Base-by-base conservation (phyloP, 2,113 vertebrate species). In the Muntiacus muntjak region DNA sequence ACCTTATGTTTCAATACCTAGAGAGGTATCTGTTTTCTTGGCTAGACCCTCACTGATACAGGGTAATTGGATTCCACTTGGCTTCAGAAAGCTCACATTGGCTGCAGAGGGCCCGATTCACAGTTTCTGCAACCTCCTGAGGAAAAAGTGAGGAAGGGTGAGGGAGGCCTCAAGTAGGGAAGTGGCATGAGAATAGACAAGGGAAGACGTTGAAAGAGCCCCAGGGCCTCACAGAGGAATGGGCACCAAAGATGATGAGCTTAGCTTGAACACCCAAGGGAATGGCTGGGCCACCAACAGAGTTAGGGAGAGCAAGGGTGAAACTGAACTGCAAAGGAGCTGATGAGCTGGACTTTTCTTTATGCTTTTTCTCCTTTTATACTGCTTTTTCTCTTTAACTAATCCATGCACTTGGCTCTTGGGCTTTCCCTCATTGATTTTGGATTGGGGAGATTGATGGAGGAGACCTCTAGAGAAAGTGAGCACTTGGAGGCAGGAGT, bases 361-460 rank as follows among this genome's bases (percentile, higher is more conserved):
- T 47, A 10, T 94, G 90, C 60, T 50, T 67, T 55, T 76, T 50
- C 64, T 90, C 64, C 45, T 47, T 26, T 71, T 83, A 71, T 79
- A 83, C 87, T 91, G 55, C 50, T 55, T 91, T 78, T 67, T 60
- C 85, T 47, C 90, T 67, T 85, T 92, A 93, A 50, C 57, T 92
- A 89, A 96, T 92, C 94, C 90, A 15, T 62, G 25, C 62, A 52
- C 81, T 95, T 6, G 30, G 64, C 90, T 94, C n/a, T 50, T 67
- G 58, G 87, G 71, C 84, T 94, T 98, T 97, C 96, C 90, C 74
- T 95, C 81, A 85, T 92, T 94, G 89, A 97, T 97, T 97, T 96
- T 96, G 88, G 93, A 94, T 97, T 97, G 93, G 91, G 58, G 89
- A 93, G 89, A 95, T 92, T 91, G 91, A 88, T 64, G 67, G 83